Conservation (phyloP, 1,140 invertebrate genomes). For the Ceratosolen solmsi region DNA sequence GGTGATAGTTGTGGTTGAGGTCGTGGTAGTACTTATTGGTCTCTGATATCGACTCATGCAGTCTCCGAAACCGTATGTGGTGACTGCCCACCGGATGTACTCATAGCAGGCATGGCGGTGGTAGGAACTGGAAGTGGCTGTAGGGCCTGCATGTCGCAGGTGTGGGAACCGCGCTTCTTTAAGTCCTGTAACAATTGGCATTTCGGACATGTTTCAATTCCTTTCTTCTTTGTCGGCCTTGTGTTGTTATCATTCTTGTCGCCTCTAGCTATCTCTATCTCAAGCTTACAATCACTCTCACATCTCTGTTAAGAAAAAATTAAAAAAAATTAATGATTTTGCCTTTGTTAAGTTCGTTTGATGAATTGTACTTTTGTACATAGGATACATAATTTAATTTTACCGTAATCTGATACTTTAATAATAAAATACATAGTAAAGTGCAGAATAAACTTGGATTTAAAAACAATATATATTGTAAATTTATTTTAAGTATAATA, state of each 20-base stretch:
- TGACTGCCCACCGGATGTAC: conserved; percentile 71
- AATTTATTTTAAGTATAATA: too few species aligned
- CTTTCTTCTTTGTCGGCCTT: conserved; percentile 25
- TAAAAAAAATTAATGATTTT: too few species aligned
- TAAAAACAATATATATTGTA: too few species aligned
- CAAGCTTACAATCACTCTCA: conserved; percentile 53
- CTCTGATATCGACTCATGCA: conserved; percentile 66
- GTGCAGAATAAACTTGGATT: too few species aligned
- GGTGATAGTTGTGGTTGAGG: conserved; percentile 57
- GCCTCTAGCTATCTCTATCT: conserved; percentile 29
- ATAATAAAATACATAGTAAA: too few species aligned
- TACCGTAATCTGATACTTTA: too few species aligned
- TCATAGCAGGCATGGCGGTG: conserved; percentile 68
- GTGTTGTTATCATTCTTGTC: conserved; percentile 28
- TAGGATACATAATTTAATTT: too few species aligned
- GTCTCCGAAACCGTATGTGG: conserved; percentile 70
- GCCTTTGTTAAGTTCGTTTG: too few species aligned
- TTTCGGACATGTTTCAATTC: conserved; percentile 69
- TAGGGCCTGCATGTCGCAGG: conserved; percentile 73
- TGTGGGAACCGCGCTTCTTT: conserved; percentile 74
- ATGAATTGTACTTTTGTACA: too few species aligned
- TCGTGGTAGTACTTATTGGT: conserved; percentile 32
- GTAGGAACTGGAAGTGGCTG: conserved; percentile 71
- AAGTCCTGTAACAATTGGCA: conserved; percentile 73
- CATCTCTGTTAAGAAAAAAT: conserved; percentile 9